Evolutionary conservation across 2,888 invertebrate species (phyloP), one percentile per base, ranked within the genome.

Genomic region (Aphidoletes aphidimyza): DNA sequence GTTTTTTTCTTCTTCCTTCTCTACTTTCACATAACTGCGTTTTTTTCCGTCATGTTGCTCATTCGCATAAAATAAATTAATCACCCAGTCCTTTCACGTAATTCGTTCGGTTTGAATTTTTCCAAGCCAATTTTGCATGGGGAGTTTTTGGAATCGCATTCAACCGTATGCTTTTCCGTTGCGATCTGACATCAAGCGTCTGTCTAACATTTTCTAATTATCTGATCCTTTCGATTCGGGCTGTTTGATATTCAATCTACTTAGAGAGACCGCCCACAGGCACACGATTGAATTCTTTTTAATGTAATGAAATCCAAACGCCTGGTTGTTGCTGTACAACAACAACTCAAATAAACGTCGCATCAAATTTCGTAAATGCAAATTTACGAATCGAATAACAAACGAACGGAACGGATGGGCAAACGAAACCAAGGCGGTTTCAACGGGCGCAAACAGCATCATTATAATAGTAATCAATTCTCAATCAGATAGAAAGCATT

Each of bases 401-500:
- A 69, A n/a, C n/a, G 19, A 69, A 69, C 47, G 17, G 47, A 47
- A 17, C 8, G 8, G 17, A 8, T 14, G n/a, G n/a, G n/a, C n/a
- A n/a, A n/a, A n/a, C n/a, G n/a, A n/a, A n/a, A n/a, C n/a, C n/a
- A n/a, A n/a, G n/a, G n/a, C n/a, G n/a, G n/a, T n/a, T n/a, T n/a
- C n/a, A n/a, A n/a, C n/a, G n/a, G n/a, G n/a, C n/a, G n/a, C n/a
- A n/a, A n/a, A n/a, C n/a, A n/a, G 2, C 34, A 30, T 69, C 69
- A 14, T 34, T 69, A 2, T 30, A 69, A 30, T 69, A 30, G 26
- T 30, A 69, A 69, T 69, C 34, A 34, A 69, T 69, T 30, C 69
- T 30, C 6, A 69, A 69, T 69, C 69, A 69, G 69, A 69, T 69
- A 9, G 69, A 69, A 69, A 69, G 69, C 69, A 69, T 69, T 30